phyloP scores from a whole-genome alignment of 1,140 invertebrate genomes.

The Drosophila orosa region DNA sequence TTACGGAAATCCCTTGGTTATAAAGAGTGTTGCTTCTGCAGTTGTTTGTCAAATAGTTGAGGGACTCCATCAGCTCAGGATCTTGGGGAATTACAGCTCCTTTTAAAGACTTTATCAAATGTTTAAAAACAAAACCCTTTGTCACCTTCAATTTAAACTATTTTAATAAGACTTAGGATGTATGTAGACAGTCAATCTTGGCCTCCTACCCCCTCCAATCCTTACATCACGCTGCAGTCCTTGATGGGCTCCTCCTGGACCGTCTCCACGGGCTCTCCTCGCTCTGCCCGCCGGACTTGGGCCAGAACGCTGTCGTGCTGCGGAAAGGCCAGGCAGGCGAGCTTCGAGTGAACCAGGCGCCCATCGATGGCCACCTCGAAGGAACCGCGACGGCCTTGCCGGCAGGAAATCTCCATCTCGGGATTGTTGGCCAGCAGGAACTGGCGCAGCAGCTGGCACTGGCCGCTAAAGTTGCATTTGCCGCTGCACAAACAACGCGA shows the following conservation, averaged over 20 bases:
- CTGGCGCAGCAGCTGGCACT: slow-evolving; percentile 71
- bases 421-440: slow-evolving; percentile 54
- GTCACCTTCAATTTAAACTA: neutral
- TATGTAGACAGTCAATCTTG: neutral
- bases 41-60: too few species aligned
- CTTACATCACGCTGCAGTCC: slow-evolving; percentile 82
- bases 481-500: slow-evolving; percentile 42
- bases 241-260: slow-evolving; percentile 85
- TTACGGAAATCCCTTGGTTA: too few species aligned
- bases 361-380: slow-evolving; percentile 87
- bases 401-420: slow-evolving; percentile 63
- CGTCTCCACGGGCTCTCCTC: slow-evolving; percentile 81
- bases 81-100: neutral
- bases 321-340: slow-evolving; percentile 86
- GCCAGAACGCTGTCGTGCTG: slow-evolving; percentile 85
- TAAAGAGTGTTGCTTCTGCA: too few species aligned
- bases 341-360: slow-evolving; percentile 87
- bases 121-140: neutral
- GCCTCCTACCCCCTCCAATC: too few species aligned
- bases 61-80: neutral
- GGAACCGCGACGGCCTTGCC: slow-evolving; percentile 84
- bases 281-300: slow-evolving; percentile 84
- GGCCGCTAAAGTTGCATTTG: slow-evolving; percentile 74
- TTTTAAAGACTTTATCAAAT: neutral
- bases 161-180: neutral